These are phyloP conservation scores for Drosophila meridiana DNA, from an alignment of 2,888 invertebrate genomes.

Conservation along the genomic window DNA sequence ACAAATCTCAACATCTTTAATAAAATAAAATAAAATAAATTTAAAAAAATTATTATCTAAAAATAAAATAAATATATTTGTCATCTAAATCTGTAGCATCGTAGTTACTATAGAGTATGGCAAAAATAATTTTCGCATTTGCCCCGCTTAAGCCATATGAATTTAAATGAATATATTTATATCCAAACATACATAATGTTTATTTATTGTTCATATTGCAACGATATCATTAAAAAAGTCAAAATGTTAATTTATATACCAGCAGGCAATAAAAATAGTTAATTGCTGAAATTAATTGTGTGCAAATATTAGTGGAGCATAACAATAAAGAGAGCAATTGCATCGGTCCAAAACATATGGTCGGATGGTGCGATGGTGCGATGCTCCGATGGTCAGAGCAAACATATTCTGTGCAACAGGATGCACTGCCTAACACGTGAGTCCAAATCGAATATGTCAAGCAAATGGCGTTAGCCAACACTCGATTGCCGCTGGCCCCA, in stretches of 20 bases:
- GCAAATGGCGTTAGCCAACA: constrained; percentile 17
- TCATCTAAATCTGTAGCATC: too few species aligned
- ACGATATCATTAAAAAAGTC: constrained; percentile 30
- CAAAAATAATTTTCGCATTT: neutral
- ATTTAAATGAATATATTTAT: neutral
- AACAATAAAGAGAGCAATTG: constrained; percentile 42
- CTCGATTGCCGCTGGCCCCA: neutral
- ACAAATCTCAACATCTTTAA: too few species aligned
- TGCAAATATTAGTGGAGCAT: constrained; percentile 55
- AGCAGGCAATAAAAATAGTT: constrained; percentile 49
- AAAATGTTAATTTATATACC: constrained; percentile 40
- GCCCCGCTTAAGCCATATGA: neutral
- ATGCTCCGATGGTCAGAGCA: constrained; percentile 16
- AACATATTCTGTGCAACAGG: constrained; percentile 35
- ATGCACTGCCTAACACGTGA: constrained; percentile 49
- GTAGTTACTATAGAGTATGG: neutral
- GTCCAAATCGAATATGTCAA: constrained; percentile 54
- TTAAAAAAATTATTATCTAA: too few species aligned
- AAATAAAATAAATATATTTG: too few species aligned
- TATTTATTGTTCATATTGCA: constrained; percentile 28
- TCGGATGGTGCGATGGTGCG: constrained; percentile 12
- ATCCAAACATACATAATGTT: neutral
- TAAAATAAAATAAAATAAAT: too few species aligned
- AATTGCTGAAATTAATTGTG: constrained; percentile 67
- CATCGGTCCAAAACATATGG: constrained; percentile 58